Conservation (phyloP, 2,888 invertebrate species). For the Rapana venosa region DNA sequence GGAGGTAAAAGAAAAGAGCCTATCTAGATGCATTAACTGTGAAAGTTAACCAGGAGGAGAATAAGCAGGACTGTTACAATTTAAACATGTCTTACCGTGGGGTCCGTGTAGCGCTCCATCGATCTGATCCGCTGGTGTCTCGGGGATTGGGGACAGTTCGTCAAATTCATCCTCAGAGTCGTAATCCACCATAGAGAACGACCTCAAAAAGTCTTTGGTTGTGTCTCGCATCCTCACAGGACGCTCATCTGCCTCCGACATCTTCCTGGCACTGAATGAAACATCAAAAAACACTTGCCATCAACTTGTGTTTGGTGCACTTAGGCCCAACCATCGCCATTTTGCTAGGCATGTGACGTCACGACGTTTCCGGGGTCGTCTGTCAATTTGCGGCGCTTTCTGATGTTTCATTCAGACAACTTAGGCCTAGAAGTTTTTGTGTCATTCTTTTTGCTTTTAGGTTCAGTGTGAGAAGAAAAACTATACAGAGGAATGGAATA, state of each 20-base stretch:
- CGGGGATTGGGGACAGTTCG: constrained; percentile 47
- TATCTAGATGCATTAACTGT: no score
- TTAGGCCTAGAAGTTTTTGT: no score
- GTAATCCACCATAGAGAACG: constrained; percentile 64
- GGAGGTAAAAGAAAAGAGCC: no score
- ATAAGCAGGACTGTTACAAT: no score
- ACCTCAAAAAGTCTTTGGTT: constrained; percentile 57
- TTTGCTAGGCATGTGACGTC: constrained; percentile 27
- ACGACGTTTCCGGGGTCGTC: constrained; percentile 38
- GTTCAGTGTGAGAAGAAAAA: no score
- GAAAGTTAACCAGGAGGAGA: no score
- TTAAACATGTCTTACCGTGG: constrained; percentile 24
- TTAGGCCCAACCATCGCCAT: constrained; percentile 12
- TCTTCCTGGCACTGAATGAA: background rate
- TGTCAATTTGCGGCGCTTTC: background rate
- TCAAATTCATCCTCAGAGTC: constrained; percentile 64
- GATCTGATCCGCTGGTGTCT: constrained; percentile 41
- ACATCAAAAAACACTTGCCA: constrained; percentile 5
- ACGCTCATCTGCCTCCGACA: background rate
- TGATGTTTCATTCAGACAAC: no score
- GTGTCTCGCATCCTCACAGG: constrained; percentile 48
- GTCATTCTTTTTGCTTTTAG: no score
- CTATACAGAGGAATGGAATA: no score
- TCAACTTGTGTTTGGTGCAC: background rate
- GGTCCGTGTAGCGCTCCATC: constrained; percentile 11